phyloP scores from a whole-genome alignment of 2,888 invertebrate species.

The Dicyrtomina minuta region DNA sequence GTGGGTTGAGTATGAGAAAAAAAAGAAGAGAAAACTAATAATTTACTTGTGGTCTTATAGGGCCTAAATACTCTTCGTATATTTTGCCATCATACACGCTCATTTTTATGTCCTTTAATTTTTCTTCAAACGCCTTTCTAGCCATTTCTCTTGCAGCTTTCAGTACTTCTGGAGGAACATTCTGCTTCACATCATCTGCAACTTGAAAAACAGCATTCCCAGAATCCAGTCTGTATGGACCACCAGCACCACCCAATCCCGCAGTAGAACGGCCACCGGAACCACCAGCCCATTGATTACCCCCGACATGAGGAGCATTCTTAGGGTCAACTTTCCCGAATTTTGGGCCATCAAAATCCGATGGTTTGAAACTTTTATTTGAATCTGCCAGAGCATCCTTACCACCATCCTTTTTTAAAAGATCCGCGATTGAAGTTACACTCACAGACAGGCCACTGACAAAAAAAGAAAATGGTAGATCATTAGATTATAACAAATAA shows the following conservation, averaged over 20 bases:
- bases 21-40: too few relatives aligned
- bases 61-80: slow-evolving; percentile 77
- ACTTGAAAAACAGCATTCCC: slow-evolving; percentile 92
- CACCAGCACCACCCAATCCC: slow-evolving; percentile 93
- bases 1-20: too few relatives aligned
- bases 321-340: slow-evolving; percentile 88
- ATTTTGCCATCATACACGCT: slow-evolving; percentile 86
- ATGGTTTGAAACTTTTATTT: slow-evolving; percentile 36
- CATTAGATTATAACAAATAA: background rate
- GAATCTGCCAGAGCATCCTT: slow-evolving; percentile 32
- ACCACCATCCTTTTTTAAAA: slow-evolving; percentile 18
- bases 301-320: slow-evolving; percentile 91
- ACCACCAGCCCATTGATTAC: slow-evolving; percentile 76
- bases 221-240: slow-evolving; percentile 89
- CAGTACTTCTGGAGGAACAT: slow-evolving; percentile 84
- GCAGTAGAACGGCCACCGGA: slow-evolving; percentile 60
- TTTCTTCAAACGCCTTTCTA: slow-evolving; percentile 79
- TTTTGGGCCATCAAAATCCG: slow-evolving; percentile 75
- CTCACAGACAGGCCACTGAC: slow-evolving; percentile 24
- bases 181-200: slow-evolving; percentile 84
- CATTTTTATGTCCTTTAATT: slow-evolving; percentile 89
- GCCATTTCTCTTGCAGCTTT: slow-evolving; percentile 92
- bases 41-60: slow-evolving; percentile 72
- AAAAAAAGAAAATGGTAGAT: too few relatives aligned
- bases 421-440: slow-evolving; percentile 16